phyloP scores from a whole-genome alignment of 2,888 invertebrate species.

The Notodonta dromedarius region DNA sequence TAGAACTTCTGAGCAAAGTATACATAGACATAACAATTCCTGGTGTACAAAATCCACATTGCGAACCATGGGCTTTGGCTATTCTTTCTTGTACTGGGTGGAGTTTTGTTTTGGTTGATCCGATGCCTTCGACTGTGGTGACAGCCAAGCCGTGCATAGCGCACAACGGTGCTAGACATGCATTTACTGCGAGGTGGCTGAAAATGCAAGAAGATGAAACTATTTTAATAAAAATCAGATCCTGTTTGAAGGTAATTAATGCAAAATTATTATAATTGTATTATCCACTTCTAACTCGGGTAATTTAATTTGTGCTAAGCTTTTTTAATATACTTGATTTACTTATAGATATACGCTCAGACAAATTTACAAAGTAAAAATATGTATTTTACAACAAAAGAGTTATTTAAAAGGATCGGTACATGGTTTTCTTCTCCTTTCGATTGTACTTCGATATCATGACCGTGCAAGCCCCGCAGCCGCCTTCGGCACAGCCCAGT shows the following conservation, averaged over 20 bases:
- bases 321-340: too few relatives aligned
- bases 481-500: slow-evolving; percentile 96
- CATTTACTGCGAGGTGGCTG: slow-evolving; percentile 91
- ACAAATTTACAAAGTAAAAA: too few relatives aligned
- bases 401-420: slow-evolving; percentile 62
- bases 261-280: too few relatives aligned
- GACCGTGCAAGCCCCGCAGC: slow-evolving; percentile 98
- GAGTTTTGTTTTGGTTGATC: slow-evolving; percentile 88
- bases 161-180: slow-evolving; percentile 92
- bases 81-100: slow-evolving; percentile 93
- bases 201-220: slow-evolving; percentile 19
- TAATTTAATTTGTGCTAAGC: too few relatives aligned
- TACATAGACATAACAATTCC: slow-evolving; percentile 98
- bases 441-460: slow-evolving; percentile 93
- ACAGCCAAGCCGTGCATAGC: slow-evolving; percentile 92
- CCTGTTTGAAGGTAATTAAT: neutral
- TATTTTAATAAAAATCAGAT: neutral
- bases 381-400: too few relatives aligned
- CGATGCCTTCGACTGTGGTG: slow-evolving; percentile 94
- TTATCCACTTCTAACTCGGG: too few relatives aligned
- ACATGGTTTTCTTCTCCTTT: slow-evolving; percentile 73
- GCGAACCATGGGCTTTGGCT: slow-evolving; percentile 93
- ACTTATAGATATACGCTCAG: too few relatives aligned
- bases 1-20: slow-evolving; percentile 86
- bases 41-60: slow-evolving; percentile 95